phyloP scores from a whole-genome alignment of 1,140 invertebrate genomes.

The Orussus abietinus region DNA sequence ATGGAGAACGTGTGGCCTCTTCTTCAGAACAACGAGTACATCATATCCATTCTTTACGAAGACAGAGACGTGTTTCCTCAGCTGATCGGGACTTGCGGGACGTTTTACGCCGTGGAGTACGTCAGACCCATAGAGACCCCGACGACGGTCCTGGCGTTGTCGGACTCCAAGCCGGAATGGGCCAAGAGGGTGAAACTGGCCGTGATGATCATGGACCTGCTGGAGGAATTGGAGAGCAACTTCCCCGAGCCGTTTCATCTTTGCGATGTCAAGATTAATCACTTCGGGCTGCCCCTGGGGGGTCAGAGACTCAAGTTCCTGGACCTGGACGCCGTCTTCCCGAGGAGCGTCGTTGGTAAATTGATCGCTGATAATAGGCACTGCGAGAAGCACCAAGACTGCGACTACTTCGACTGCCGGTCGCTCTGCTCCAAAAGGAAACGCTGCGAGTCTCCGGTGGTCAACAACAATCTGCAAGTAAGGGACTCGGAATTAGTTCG shows the following conservation, averaged over 20 bases:
- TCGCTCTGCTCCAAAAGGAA: constrained; percentile 53
- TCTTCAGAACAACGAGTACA: constrained; percentile 64
- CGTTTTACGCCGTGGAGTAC: constrained; percentile 61
- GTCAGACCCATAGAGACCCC: constrained; percentile 50
- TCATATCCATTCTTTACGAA: constrained; percentile 58
- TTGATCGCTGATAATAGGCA: constrained; percentile 45
- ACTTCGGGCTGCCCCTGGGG: constrained; percentile 60
- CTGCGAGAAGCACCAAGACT: constrained; percentile 59
- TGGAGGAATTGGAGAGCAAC: constrained; percentile 57
- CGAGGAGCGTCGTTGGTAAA: constrained; percentile 46
- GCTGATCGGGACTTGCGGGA: constrained; percentile 65
- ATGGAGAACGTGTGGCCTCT: constrained; percentile 63
- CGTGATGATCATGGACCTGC: constrained; percentile 59
- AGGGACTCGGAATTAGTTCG: background rate
- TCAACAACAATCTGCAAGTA: constrained; percentile 64
- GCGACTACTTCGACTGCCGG: constrained; percentile 64
- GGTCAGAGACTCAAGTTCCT: constrained; percentile 57
- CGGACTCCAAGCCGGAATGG: constrained; percentile 39
- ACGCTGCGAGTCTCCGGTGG: constrained; percentile 53
- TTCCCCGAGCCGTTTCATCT: constrained; percentile 59
- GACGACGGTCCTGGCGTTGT: constrained; percentile 32
- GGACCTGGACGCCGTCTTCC: constrained; percentile 59
- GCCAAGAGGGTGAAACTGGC: constrained; percentile 52
- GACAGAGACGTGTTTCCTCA: constrained; percentile 62
- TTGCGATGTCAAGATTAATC: constrained; percentile 65